Percentiles rank a stretch among this genome's conserved stretches.
phyloP scores from a whole-genome alignment of 2,797 vertebrate species.

The Sebastes jordani region DNA sequence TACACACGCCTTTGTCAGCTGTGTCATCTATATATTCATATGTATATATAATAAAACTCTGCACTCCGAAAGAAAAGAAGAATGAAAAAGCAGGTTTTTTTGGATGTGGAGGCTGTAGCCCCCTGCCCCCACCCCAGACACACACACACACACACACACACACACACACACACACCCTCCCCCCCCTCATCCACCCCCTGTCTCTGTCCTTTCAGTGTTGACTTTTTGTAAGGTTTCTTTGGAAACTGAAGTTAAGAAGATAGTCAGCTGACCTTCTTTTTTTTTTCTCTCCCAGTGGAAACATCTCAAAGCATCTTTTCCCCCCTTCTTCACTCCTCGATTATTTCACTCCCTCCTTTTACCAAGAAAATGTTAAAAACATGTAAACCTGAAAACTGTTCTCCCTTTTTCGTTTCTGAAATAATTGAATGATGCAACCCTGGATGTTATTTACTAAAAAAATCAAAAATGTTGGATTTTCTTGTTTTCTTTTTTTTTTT shows the following conservation, averaged over 20 bases:
- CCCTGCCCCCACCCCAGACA: slow-evolving; percentile 29
- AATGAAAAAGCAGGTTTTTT: slow-evolving; percentile 63
- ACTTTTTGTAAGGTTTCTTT: slow-evolving; percentile 92
- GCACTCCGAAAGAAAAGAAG: slow-evolving; percentile 78
- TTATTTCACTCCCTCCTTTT: slow-evolving; percentile 87
- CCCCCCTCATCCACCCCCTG: slow-evolving; percentile 36
- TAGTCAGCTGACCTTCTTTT: slow-evolving; percentile 84
- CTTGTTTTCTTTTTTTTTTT: slow-evolving; percentile 53
- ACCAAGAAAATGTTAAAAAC: slow-evolving; percentile 75
- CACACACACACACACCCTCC: neutral
- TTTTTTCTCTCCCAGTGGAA: slow-evolving; percentile 49
- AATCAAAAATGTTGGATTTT: slow-evolving; percentile 75
- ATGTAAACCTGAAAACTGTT: slow-evolving; percentile 71
- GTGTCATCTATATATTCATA: slow-evolving; percentile 86
- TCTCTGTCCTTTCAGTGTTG: slow-evolving; percentile 70
- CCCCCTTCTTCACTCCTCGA: slow-evolving; percentile 62
- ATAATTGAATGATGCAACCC: slow-evolving; percentile 79
- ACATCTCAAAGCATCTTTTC: slow-evolving; percentile 48
- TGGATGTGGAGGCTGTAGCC: slow-evolving; percentile 82
- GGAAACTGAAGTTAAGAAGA: slow-evolving; percentile 85
- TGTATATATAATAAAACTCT: slow-evolving; percentile 85
- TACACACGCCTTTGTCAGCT: slow-evolving; percentile 76
- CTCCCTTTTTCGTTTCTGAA: slow-evolving; percentile 65
- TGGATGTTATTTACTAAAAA: slow-evolving; percentile 79
- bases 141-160: neutral